Evolutionary conservation across 1,140 invertebrate genomes (phyloP).

Genomic region (Pogonognathellus flavescens): DNA sequence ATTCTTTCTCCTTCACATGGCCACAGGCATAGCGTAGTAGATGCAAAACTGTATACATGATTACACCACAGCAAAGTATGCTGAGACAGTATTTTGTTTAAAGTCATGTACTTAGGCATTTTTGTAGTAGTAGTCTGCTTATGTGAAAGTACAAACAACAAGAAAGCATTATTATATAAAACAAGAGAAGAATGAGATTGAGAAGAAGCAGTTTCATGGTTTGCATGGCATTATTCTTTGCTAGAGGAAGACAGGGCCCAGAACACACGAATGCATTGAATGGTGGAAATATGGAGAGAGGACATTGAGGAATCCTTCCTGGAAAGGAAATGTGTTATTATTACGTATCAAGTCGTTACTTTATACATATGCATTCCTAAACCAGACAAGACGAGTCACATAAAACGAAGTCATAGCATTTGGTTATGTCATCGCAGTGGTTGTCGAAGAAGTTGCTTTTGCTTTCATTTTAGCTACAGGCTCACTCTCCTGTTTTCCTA

Average conservation of each 20-base stretch:
- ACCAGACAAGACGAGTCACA: background rate
- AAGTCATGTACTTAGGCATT: no score
- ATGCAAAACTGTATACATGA: no score
- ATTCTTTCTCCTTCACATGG: no score
- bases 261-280: background rate
- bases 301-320: background rate
- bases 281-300: background rate
- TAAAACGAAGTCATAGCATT: background rate
- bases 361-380: constrained; percentile 9
- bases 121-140: no score
- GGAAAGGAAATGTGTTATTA: background rate
- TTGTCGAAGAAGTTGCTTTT: no score
- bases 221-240: background rate
- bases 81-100: no score
- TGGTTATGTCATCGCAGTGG: background rate
- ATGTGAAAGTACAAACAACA: no score
- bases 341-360: background rate
- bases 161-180: background rate
- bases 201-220: background rate
- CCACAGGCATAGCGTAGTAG: no score
- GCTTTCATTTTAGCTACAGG: no score
- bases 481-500: no score
- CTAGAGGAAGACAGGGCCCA: background rate
- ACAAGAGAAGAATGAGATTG: background rate
- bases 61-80: no score